A percentile compares a stretch with the other conserved stretches of the same genome.
phyloP scores from a whole-genome alignment of 2,113 vertebrate genomes.

The Morone saxatilis region DNA sequence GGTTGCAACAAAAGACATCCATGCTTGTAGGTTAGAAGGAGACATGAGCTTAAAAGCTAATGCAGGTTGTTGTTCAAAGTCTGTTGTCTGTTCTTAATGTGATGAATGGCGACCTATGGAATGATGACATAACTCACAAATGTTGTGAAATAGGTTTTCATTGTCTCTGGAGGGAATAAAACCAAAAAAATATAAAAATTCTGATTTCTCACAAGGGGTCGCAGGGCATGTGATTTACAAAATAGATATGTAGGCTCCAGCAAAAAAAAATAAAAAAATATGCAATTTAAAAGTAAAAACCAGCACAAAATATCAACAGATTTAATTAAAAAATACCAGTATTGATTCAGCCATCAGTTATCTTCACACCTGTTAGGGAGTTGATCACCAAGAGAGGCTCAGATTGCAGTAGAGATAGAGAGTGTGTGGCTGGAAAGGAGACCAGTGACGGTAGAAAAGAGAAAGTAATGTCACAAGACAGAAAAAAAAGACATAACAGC shows the following conservation, averaged over 20 bases:
- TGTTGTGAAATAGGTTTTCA: too few relatives aligned
- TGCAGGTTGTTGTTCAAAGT: neutral
- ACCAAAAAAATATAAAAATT: too few relatives aligned
- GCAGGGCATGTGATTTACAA: neutral
- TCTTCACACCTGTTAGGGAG: neutral
- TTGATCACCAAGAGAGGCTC: neutral
- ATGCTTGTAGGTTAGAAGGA: neutral
- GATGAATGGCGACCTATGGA: neutral
- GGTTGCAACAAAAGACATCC: neutral
- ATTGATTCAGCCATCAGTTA: neutral
- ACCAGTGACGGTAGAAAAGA: conserved; percentile 25
- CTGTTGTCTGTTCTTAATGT: neutral
- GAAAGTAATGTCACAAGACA: conserved; percentile 35
- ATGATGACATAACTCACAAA: neutral
- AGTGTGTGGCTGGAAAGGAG: conserved; percentile 19
- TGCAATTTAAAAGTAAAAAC: neutral
- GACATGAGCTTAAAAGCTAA: neutral
- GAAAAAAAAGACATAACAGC: conserved; percentile 17
- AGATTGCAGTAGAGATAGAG: neutral
- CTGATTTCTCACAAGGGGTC: neutral
- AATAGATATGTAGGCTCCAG: neutral
- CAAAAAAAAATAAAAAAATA: neutral
- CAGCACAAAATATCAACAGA: neutral
- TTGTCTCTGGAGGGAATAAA: too few relatives aligned
- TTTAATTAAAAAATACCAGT: neutral